Evolutionary conservation across 2,797 vertebrate species (phyloP), one percentile per base, ranked within the genome.

Genomic region (Lepilemur ruficaudatus): DNA sequence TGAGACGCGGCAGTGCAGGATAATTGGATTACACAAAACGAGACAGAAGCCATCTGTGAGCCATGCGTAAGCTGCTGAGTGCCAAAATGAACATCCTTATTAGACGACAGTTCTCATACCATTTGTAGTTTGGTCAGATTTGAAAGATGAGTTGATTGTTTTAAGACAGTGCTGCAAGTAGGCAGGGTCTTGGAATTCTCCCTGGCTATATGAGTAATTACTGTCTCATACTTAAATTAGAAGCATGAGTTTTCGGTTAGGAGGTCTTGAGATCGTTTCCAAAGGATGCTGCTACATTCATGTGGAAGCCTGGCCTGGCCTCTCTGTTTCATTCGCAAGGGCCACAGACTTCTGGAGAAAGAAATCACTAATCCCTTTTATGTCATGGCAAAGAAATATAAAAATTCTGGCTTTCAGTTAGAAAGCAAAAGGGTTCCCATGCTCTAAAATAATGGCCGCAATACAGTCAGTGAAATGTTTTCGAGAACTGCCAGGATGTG

Each of bases 21-120:
- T 98, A 98, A 99, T 98, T 98, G 98, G 98, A 98, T 99, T 98
- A 98, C 98, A 97, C 86, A 38, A 63, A 97, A 96, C 0, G 94
- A 97, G 98, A 97, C 97, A 98, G 97, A 95, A 97, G 98, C 98
- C 98, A 98, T 98, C 98, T 99, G 98, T 7, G 86, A 96, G 94
- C 80, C 87, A 92, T 11, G 59, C 89, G 6, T 98, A 98, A 98
- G 98, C 98, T 0, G 81, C 98, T 97, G 97, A 98, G 97, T 97
- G 96, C 96, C 95, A 96, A 89, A 92, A 90, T 87, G 97, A 97
- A 98, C 97, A 98, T 98, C 98, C 98, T 94, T 97, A 78, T 79
- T 81, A 95, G 89, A 87, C 82, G 13, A 72, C 93, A 97, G 55
- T 73, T 76, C 93, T 93, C 0, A 0, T 94, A n/a, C 81, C 87